A percentile compares a stretch with the other conserved stretches of the same genome.
Evolutionary conservation across 2,888 invertebrate genomes (phyloP).

Genomic region (Hipparchia semele): DNA sequence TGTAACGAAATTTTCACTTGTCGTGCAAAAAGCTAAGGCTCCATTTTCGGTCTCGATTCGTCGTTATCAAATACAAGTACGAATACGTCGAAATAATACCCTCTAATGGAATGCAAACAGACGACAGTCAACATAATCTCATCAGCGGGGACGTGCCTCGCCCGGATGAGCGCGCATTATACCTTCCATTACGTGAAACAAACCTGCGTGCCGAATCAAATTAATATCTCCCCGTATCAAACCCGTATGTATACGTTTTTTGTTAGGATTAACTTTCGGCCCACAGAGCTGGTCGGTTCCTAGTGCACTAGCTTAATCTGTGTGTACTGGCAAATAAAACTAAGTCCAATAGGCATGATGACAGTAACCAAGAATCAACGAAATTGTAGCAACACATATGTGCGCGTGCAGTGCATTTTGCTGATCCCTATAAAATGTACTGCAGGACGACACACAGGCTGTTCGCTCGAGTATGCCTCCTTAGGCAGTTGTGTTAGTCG

Average conservation of each 20-base stretch:
- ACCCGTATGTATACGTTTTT: not conserved
- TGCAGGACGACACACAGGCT: too few species aligned
- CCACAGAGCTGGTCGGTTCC: not conserved
- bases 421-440: too few species aligned
- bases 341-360: too few species aligned
- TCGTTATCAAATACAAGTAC: not conserved
- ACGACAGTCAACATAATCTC: constrained; percentile 34
- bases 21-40: not conserved
- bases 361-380: too few species aligned
- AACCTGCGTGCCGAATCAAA: constrained; percentile 28
- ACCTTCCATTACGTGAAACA: constrained; percentile 26
- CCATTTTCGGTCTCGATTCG: not conserved
- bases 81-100: constrained; percentile 18
- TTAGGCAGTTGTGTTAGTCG: too few species aligned
- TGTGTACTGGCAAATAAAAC: not conserved
- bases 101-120: constrained; percentile 30
- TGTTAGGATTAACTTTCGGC: not conserved
- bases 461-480: too few species aligned
- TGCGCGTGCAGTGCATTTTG: too few species aligned
- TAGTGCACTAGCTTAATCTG: too few species aligned
- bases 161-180: constrained; percentile 24
- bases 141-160: constrained; percentile 38
- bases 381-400: not conserved
- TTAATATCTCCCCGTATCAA: constrained; percentile 23
- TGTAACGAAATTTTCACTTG: too few species aligned